Percentiles rank a stretch among this genome's conserved stretches.
Conservation (phyloP, 2,888 invertebrate genomes). For the Tridacna crocea region DNA sequence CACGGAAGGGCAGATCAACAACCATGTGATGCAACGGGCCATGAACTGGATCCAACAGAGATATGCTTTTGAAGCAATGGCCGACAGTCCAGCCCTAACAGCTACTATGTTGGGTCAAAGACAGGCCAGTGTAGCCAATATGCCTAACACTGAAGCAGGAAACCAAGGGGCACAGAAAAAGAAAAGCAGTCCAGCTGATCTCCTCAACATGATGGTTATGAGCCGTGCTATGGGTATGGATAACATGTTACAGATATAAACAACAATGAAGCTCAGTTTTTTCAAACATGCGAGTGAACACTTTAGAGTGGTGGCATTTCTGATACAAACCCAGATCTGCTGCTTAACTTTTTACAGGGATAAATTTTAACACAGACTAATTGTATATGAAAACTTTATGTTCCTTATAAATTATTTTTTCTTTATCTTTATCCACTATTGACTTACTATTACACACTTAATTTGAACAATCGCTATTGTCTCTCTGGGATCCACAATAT, state of each 20-base stretch:
- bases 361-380: too few relatives aligned
- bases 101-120: slow-evolving; percentile 1
- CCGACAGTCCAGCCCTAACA: slow-evolving; percentile 28
- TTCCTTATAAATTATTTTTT: too few relatives aligned
- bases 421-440: too few relatives aligned
- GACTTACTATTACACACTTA: too few relatives aligned
- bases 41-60: slow-evolving; percentile 43
- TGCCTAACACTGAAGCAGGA: background rate
- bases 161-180: background rate
- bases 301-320: too few relatives aligned
- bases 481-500: too few relatives aligned
- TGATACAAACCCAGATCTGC: too few relatives aligned
- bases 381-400: too few relatives aligned
- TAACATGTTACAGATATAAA: background rate
- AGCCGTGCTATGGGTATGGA: slow-evolving; percentile 13
- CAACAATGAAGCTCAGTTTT: too few relatives aligned
- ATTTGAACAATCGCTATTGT: too few relatives aligned
- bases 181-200: background rate
- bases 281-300: too few relatives aligned
- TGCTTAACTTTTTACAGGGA: too few relatives aligned
- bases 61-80: slow-evolving; percentile 34
- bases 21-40: slow-evolving; percentile 39
- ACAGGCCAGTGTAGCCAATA: background rate
- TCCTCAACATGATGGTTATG: slow-evolving; percentile 26
- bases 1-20: slow-evolving; percentile 39